These are phyloP conservation scores for Drosophila diplacantha DNA, from an alignment of 2,888 invertebrate genomes.

Conservation along the genomic window DNA sequence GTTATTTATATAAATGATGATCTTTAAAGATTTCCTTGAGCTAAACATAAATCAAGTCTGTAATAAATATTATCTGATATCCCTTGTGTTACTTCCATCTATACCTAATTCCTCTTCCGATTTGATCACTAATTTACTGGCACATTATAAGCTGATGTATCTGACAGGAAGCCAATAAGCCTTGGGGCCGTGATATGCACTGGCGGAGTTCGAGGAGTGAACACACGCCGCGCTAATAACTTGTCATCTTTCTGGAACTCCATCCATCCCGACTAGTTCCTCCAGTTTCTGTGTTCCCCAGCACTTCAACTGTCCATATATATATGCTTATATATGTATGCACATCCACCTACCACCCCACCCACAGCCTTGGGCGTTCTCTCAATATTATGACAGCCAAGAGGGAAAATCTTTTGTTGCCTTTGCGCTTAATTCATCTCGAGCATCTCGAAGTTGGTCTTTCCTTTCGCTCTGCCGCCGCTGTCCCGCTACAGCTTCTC, in stretches of 20 bases:
- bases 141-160: conserved; percentile 14
- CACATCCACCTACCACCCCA: conserved; percentile 11
- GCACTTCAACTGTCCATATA: background rate
- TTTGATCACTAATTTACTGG: conserved; percentile 11
- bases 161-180: conserved; percentile 34
- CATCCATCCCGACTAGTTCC: conserved; percentile 18
- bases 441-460: conserved; percentile 56
- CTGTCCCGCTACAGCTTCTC: conserved; percentile 36
- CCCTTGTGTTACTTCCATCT: background rate
- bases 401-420: conserved; percentile 53
- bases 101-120: background rate
- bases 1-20: background rate
- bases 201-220: conserved; percentile 7
- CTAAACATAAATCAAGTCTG: background rate
- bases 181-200: conserved; percentile 4
- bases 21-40: background rate
- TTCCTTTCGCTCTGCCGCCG: conserved; percentile 28
- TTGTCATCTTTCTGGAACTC: conserved; percentile 51
- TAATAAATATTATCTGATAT: background rate
- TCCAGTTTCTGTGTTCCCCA: conserved; percentile 5
- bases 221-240: conserved; percentile 52
- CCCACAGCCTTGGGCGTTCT: conserved; percentile 24
- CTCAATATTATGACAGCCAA: conserved; percentile 46
- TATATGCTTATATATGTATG: background rate
- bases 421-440: conserved; percentile 45